Base-by-base conservation (phyloP, 2,797 vertebrate species). In the Acridotheres tristis region DNA sequence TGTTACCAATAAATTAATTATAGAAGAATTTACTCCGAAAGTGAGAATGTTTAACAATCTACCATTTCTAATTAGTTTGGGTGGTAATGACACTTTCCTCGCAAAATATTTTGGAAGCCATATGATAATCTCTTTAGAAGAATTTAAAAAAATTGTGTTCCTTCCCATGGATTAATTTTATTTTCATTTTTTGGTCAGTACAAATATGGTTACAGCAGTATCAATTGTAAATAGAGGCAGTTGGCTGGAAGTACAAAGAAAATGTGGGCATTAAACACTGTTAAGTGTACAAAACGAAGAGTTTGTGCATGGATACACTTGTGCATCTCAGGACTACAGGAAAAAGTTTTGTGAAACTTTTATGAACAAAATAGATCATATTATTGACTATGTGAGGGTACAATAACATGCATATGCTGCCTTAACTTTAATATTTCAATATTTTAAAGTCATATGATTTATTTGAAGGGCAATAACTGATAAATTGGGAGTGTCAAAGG, bases 231-330 rank as follows among this genome's bases (percentile, higher is more conserved):
- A 47, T 5, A 59, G 8, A 51, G 9, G 7, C 12, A 12, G 6
- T 4, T 48, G 27, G 40, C 8, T 43, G 10, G 63, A 43, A 1
- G 2, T 16, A 43, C 5, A 57, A 71, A 43, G 12, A 27, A 53
- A 71, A 45, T 19, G 3, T 27, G 8, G 5, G 3, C 45, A 6
- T 26, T n/a, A 54, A 62, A 32, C 15, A 25, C 5, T 47, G 1
- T 19, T 26, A 21, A 36, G 5, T 8, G 25, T 27, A 22, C 9
- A 13, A 48, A 91, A 36, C 8, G 67, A 47, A 17, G 7, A 10
- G 3, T 47, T 34, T 76, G 6, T 59, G 3, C 1, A 1, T 19
- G 6, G 2, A 3, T 29, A 11, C 5, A 25, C 1, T n/a, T 16
- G 7, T 2, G 2, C 13, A 45, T 1, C 1, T 82, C n/a, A 61